Base-by-base conservation (phyloP, 2,113 vertebrate genomes). In the Epinephelus fuscoguttatus region DNA sequence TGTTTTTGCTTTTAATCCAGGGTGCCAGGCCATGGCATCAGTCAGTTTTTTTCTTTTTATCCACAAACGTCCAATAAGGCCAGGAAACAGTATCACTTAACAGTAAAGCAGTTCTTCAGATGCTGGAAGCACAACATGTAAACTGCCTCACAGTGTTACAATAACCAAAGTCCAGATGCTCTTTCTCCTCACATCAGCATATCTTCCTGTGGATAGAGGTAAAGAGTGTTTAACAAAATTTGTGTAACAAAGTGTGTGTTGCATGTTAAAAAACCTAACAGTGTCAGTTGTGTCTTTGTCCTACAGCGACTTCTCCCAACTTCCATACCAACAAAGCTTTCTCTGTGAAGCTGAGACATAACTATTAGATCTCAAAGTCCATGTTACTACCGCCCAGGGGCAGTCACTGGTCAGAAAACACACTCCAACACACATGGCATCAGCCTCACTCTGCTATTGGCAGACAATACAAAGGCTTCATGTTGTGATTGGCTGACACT, bases 321-420 rank as follows among this genome's bases (percentile, higher is more conserved):
- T 76, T 82, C 80, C 49, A 70, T 82, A 50, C 50, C 11, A 87
- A 93, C 88, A 92, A 92, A 91, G 84, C 50, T 79, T 80, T 84
- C 81, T 89, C 82, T 87, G 78, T 82, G 75, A 55, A 82, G 59
- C 71, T 6, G 47, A 89, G 86, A 85, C 75, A 76, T 66, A 75
- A 80, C 75, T 50, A 74, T 79, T 73, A 85, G 30, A 85, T 89
- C 73, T 91, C 91, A 93, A 94, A 94, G 92, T 93, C 92, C 91
- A 93, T 42, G 21, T 73, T 66, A 9, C 77, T 45, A 59, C 78
- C 68, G 25, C 86, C 71, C 57, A 78, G 49, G 77, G 74, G 74
- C 75, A 71, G 57, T n/a, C 53, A 63, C 75, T 82, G 89, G 86
- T 89, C 91, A 90, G 81, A 74, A 69, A 66, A 61, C 70, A 49